Base-by-base conservation (phyloP, 2,797 vertebrate genomes). In the Xiphophorus birchmanni region DNA sequence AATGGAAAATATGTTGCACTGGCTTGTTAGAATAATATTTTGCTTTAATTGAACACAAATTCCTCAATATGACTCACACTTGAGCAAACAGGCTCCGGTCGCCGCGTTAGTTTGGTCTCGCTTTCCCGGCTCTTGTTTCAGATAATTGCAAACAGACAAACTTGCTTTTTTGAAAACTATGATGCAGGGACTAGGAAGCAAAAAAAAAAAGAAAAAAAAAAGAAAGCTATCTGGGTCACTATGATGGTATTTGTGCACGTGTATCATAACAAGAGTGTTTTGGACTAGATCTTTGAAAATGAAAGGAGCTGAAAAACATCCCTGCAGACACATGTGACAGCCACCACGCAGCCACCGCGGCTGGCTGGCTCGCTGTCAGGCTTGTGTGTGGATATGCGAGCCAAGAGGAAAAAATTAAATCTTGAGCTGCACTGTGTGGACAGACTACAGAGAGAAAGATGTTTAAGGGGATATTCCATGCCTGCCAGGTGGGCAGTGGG, bases 71-170 rank as follows among this genome's bases (percentile, higher is more conserved):
- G 93, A 94, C 81, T 94, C 93, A 94, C 82, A 93, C 93, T 92
- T 60, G 69, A 71, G 83, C 48, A 48, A 67, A 45, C 75, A 32
- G 78, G 78, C 79, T 87, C 56, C 18, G 84, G 91, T 88, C 86
- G 69, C 90, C 90, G 90, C 90, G 86, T 92, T 82, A 73, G 60
- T 87, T 86, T 78, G 63, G 45, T 83, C 75, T 83, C 81, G 79
- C 50, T 79, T 86, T 83, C 54, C 82, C 65, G 78, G 85, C 84
- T 92, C 86, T 89, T 72, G 78, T 90, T 88, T 67, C 82, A 83
- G 84, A 91, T 94, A 93, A 94, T 94, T 93, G 87, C 84, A 91
- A 94, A 91, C 94, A 94, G 94, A 82, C 90, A 92, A 89, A 85
- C 82, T 88, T 71, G 81, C 67, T 84, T 90, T 85, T 87, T 83